phyloP scores from a whole-genome alignment of 2,888 invertebrate genomes.

The Xanthorhoe designata region DNA sequence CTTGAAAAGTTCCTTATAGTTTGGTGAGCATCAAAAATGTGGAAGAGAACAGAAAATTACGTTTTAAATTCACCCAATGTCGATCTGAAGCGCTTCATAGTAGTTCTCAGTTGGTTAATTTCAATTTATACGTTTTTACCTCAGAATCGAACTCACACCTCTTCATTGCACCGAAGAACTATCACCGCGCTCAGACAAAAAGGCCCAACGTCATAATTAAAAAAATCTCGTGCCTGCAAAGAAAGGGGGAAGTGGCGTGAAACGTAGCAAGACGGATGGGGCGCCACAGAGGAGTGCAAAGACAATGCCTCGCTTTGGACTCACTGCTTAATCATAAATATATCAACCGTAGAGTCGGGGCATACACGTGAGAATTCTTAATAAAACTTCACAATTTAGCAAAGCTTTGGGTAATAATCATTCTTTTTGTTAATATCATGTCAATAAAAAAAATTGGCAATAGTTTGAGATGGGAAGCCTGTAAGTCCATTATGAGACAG shows the following conservation, averaged over 20 bases:
- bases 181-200: slow-evolving; percentile 70
- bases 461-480: too few relatives aligned
- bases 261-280: slow-evolving; percentile 78
- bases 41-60: too few relatives aligned
- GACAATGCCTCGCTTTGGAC: slow-evolving; percentile 82
- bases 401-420: too few relatives aligned
- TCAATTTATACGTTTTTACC: neutral
- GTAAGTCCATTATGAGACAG: too few relatives aligned
- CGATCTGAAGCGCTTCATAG: too few relatives aligned
- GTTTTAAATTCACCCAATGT: too few relatives aligned
- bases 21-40: too few relatives aligned
- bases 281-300: slow-evolving; percentile 77
- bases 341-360: slow-evolving; percentile 75
- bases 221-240: slow-evolving; percentile 84
- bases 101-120: too few relatives aligned
- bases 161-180: slow-evolving; percentile 17
- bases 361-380: slow-evolving; percentile 45
- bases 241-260: slow-evolving; percentile 82
- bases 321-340: slow-evolving; percentile 83
- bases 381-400: too few relatives aligned
- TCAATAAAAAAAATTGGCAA: too few relatives aligned
- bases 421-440: too few relatives aligned
- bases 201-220: slow-evolving; percentile 85
- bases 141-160: slow-evolving; percentile 52
- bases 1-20: too few relatives aligned